A percentile compares a stretch with the other conserved stretches of the same genome.
Evolutionary conservation across 2,113 vertebrate genomes (phyloP).

Genomic region (Camarhynchus parvulus): DNA sequence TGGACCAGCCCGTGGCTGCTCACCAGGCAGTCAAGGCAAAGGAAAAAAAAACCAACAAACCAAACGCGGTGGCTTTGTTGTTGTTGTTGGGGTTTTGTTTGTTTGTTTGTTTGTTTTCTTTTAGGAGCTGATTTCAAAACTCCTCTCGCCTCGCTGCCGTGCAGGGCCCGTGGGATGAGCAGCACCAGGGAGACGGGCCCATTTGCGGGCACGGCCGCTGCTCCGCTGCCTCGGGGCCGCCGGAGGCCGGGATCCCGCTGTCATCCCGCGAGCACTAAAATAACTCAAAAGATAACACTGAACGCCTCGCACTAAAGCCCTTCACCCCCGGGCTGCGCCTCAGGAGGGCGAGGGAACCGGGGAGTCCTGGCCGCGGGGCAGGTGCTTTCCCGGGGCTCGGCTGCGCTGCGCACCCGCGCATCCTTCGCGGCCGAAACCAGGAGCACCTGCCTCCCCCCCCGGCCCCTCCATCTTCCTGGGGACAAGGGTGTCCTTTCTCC

Average conservation of each 20-base stretch:
- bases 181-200: too few species aligned
- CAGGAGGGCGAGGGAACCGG: not conserved
- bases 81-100: not conserved
- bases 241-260: not conserved
- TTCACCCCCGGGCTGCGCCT: not conserved
- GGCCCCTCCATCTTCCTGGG: not conserved
- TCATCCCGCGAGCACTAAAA: not conserved
- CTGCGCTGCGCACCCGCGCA: not conserved
- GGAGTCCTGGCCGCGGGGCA: not conserved
- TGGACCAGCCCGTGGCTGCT: not conserved
- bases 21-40: not conserved
- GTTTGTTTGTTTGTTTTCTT: not conserved
- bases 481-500: not conserved
- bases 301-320: not conserved
- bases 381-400: not conserved
- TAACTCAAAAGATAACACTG: not conserved
- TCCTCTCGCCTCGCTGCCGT: not conserved
- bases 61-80: not conserved
- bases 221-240: not conserved
- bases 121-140: not conserved
- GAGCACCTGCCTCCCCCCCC: not conserved
- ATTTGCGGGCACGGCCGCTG: not conserved
- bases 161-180: not conserved
- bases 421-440: not conserved
- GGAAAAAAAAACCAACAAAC: not conserved